Evolutionary conservation across 2,113 vertebrate genomes (phyloP).

Genomic region (Mugil cephalus): DNA sequence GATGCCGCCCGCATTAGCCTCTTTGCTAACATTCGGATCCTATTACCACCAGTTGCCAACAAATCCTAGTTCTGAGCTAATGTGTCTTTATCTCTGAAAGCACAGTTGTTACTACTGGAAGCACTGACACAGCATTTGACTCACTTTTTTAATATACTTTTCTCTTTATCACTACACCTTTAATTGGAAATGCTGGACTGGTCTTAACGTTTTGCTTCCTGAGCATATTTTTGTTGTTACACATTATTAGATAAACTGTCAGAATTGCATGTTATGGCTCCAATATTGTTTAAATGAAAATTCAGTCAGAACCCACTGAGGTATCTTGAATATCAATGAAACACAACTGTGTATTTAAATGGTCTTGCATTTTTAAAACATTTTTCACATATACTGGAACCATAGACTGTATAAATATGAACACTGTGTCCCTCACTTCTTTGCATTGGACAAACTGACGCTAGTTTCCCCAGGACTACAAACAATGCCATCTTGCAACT

Average conservation of each 20-base stretch:
- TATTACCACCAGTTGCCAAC: neutral
- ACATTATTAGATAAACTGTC: neutral
- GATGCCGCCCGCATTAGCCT: slow-evolving; percentile 16
- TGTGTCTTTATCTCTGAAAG: slow-evolving; percentile 6
- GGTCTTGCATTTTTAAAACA: no score
- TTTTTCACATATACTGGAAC: no score
- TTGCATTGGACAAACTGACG: no score
- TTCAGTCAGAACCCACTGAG: neutral
- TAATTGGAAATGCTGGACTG: slow-evolving; percentile 2
- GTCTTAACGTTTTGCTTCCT: neutral
- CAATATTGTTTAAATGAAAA: neutral
- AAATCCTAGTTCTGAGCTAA: slow-evolving; percentile 19
- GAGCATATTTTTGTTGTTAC: neutral
- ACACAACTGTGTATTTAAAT: neutral
- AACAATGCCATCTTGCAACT: no score
- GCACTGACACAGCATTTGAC: neutral
- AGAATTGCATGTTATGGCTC: slow-evolving; percentile 6
- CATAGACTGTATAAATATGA: no score
- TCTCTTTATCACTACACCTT: neutral
- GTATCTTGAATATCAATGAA: slow-evolving; percentile 2
- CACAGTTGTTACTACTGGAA: neutral
- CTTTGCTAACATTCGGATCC: slow-evolving; percentile 19
- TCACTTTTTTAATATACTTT: neutral
- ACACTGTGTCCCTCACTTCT: no score
- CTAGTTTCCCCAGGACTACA: no score